These are phyloP conservation scores for Andrena marginata DNA, from an alignment of 2,888 invertebrate genomes.

Conservation along the genomic window DNA sequence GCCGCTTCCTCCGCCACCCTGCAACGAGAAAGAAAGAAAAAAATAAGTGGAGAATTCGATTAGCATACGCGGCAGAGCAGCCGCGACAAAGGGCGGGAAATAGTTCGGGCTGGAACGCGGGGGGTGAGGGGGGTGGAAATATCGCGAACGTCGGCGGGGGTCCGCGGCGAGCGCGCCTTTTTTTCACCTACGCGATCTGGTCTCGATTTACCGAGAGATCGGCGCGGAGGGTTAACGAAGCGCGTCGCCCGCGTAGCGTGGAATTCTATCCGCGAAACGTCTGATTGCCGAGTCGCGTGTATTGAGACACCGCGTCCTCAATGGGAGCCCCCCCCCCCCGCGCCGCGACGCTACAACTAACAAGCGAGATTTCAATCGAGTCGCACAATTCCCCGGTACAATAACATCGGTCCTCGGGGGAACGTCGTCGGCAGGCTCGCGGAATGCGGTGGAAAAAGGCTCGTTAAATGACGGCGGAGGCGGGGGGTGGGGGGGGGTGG, in stretches of 20 bases:
- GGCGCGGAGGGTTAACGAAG: no score
- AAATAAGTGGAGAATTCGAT: slow-evolving; percentile 74
- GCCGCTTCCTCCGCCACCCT: slow-evolving; percentile 84
- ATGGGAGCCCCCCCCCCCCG: neutral
- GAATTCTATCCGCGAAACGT: neutral
- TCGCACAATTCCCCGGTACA: slow-evolving; percentile 26
- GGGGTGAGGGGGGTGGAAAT: no score
- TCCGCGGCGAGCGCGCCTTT: no score
- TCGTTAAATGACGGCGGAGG: slow-evolving; percentile 41
- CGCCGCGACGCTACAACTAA: slow-evolving; percentile 1
- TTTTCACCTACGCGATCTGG: no score
- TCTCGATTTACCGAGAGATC: no score
- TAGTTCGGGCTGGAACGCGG: slow-evolving; percentile 12
- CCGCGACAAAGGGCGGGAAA: slow-evolving; percentile 42
- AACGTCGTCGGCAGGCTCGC: slow-evolving; percentile 19
- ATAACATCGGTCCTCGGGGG: slow-evolving; percentile 23
- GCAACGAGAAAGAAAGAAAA: slow-evolving; percentile 43
- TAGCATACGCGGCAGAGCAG: no score
- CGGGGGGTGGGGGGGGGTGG: neutral
- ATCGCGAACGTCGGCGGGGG: no score
- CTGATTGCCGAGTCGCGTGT: no score
- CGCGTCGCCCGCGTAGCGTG: neutral
- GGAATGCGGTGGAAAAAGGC: slow-evolving; percentile 27
- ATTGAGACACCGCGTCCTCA: no score
- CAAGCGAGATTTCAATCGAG: slow-evolving; percentile 40